Conservation (phyloP, 2,888 invertebrate genomes). For the Plebejus melissa region DNA sequence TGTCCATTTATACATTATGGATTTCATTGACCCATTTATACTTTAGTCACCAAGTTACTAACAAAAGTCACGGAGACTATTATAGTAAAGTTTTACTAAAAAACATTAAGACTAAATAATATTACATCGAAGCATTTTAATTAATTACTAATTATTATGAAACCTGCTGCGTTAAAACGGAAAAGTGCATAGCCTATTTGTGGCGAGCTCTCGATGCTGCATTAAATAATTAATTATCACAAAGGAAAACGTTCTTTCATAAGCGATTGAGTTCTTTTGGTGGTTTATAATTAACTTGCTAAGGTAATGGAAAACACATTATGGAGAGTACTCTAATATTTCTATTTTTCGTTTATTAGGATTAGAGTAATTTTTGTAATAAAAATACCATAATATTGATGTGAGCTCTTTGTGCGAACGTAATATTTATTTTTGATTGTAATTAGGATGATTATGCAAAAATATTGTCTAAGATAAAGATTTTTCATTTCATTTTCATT, state of each 20-base stretch:
- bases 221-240: conserved; percentile 1
- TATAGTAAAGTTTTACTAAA: too few relatives aligned
- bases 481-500: too few relatives aligned
- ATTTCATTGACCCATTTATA: too few relatives aligned
- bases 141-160: neutral
- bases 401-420: too few relatives aligned
- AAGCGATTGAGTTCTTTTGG: neutral
- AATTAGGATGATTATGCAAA: too few relatives aligned
- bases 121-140: too few relatives aligned
- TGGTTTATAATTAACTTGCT: neutral
- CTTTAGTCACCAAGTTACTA: too few relatives aligned
- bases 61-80: too few relatives aligned
- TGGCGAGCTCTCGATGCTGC: neutral
- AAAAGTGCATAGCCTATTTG: neutral
- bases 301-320: neutral
- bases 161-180: neutral
- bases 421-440: too few relatives aligned
- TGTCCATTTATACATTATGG: too few relatives aligned
- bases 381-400: neutral
- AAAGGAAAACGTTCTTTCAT: neutral
- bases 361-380: neutral
- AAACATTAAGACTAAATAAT: too few relatives aligned
- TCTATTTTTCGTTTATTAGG: neutral
- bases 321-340: neutral
- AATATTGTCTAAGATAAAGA: too few relatives aligned